Base-by-base conservation (phyloP, 2,113 vertebrate species). In the Dicrurus megarhynchus region DNA sequence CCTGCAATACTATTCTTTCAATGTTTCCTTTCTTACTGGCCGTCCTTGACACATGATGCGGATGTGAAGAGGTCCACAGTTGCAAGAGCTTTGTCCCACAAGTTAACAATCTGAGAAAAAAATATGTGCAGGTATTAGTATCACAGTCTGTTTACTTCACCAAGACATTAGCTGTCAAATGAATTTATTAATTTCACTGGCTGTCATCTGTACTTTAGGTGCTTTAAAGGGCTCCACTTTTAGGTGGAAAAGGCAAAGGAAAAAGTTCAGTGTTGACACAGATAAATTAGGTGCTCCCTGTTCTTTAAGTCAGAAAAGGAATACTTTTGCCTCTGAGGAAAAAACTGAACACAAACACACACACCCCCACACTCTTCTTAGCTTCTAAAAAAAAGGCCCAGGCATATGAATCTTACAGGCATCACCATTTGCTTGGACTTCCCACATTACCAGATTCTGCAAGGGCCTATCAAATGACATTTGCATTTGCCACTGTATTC, bases 1-100 rank as follows among this genome's bases (percentile, higher is more conserved):
- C 99, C 99, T 99, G 99, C 65, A 99, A 92, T 23, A 99, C 97
- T 78, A 99, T 97, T 96, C 98, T 99, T 97, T 99, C 99, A 85
- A 97, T 96, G 50, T 95, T 95, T 97, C 97, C 98, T 96, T 97
- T 99, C 92, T 98, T 98, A 75, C 94, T 96, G 61, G 94, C 93
- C 30, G 82, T 77, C 74, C 98, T 97, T 42, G 97, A 84, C 8
- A 94, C 42, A 28, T 97, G 93, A 70, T 95, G 97, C 11, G 84
- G 96, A 81, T 98, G 98, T 56, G 98, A 95, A 10, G 98, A 98
- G 13, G 98, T 98, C 99, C 99, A 99, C 88, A 99, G 96, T 76
- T 98, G 98, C 24, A 99, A 96, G 90, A 99, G 98, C 90, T 98
- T 98, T 86, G 98, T 99, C 94, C 99, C 99, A 90, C 96, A 96